Percentiles rank a stretch among this genome's conserved stretches.
Conservation (phyloP, 2,113 vertebrate species). For the Pterocles orientalis region DNA sequence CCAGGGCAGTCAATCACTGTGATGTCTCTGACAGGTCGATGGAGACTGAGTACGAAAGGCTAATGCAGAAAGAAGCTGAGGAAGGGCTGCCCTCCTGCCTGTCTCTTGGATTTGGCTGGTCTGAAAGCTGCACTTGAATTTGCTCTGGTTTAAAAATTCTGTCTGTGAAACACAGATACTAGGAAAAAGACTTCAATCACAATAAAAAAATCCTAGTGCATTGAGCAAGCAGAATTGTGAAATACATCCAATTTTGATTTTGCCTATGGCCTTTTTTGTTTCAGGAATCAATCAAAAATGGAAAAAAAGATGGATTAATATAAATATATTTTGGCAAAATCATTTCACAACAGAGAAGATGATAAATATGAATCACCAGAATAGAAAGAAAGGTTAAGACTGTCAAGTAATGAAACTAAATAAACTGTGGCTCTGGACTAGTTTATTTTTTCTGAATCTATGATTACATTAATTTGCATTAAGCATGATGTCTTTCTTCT, state of each 20-base stretch:
- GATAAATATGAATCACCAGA: constrained; percentile 65
- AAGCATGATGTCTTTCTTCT: constrained; percentile 70
- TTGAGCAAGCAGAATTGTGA: constrained; percentile 57
- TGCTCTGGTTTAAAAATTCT: constrained; percentile 70
- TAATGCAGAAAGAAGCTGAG: constrained; percentile 80
- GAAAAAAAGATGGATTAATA: constrained; percentile 40
- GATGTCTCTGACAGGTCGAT: constrained; percentile 90
- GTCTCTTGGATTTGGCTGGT: constrained; percentile 76
- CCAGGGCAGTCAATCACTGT: constrained; percentile 95
- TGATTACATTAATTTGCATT: constrained; percentile 76
- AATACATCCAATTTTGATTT: constrained; percentile 59
- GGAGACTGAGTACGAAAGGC: constrained; percentile 80
- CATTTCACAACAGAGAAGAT: constrained; percentile 37
- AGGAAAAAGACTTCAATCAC: constrained; percentile 67
- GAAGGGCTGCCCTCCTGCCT: constrained; percentile 74
- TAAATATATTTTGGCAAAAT: constrained; percentile 66
- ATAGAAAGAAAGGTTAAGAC: constrained; percentile 66
- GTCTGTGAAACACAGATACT: constrained; percentile 66
- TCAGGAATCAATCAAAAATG: constrained; percentile 36
- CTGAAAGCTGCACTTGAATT: constrained; percentile 83
- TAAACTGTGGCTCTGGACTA: constrained; percentile 55
- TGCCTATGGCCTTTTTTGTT: constrained; percentile 23
- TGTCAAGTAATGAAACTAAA: constrained; percentile 68
- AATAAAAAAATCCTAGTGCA: constrained; percentile 58
- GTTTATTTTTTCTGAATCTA: constrained; percentile 67